Percentiles rank a stretch among this genome's conserved stretches.
phyloP scores from a whole-genome alignment of 2,888 invertebrate species.

The Hemaris fuciformis region DNA sequence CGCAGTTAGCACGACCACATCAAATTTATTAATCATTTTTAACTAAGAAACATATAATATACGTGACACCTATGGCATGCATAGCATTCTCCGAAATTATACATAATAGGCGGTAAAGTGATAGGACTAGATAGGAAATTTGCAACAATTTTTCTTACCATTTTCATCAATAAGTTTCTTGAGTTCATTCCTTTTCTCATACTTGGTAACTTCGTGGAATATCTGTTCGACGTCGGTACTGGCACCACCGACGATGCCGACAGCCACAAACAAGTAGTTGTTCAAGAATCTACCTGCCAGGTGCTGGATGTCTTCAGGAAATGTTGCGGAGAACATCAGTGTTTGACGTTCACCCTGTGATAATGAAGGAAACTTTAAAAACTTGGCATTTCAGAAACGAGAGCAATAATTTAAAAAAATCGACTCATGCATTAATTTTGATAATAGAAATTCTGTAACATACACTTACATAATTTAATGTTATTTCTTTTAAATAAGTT shows the following conservation, averaged over 20 bases:
- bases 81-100: too few species aligned
- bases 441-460: too few species aligned
- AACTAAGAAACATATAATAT: too few species aligned
- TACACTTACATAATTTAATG: too few species aligned
- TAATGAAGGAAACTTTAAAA: too few species aligned
- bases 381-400: too few species aligned
- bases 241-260: slow-evolving; percentile 96
- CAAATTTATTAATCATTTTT: too few species aligned
- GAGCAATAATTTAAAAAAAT: too few species aligned
- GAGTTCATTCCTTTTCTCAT: slow-evolving; percentile 88
- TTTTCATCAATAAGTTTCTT: slow-evolving; percentile 84
- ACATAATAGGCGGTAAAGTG: not conserved
- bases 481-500: too few species aligned
- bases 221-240: slow-evolving; percentile 94
- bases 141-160: slow-evolving; percentile 44
- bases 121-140: not conserved
- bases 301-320: slow-evolving; percentile 97
- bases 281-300: slow-evolving; percentile 89
- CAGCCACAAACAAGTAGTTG: slow-evolving; percentile 91
- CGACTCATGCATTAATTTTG: too few species aligned
- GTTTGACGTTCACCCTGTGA: slow-evolving; percentile 92
- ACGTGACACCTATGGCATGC: too few species aligned
- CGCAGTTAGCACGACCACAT: too few species aligned
- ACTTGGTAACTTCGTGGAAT: slow-evolving; percentile 85
- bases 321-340: slow-evolving; percentile 99